Evolutionary conservation across 2,113 vertebrate species (phyloP).

Genomic region (Nansenia antarctica): DNA sequence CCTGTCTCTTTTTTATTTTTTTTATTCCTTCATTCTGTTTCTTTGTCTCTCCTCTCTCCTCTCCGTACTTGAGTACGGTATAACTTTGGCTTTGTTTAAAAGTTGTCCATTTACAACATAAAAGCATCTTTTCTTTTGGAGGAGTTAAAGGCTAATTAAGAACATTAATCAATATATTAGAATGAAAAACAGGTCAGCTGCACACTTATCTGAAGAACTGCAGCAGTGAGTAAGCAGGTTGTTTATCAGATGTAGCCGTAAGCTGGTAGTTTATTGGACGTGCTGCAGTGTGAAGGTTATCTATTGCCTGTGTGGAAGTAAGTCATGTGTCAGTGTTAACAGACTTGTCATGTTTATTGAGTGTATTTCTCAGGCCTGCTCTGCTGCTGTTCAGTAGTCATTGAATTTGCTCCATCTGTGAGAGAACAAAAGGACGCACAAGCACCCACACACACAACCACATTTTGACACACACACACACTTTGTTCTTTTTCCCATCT

Average conservation of each 20-base stretch:
- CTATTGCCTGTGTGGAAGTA: constrained; percentile 47
- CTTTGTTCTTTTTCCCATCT: background rate
- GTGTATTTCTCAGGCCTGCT: constrained; percentile 41
- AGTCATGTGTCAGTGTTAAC: constrained; percentile 62
- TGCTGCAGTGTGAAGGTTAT: constrained; percentile 14
- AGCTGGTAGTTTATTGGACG: constrained; percentile 47
- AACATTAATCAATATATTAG: background rate
- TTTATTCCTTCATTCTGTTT: no score
- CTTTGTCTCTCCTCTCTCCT: background rate
- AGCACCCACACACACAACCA: background rate
- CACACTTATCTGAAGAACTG: no score
- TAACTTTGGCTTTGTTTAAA: background rate
- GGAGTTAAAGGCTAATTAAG: background rate
- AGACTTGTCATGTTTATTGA: constrained; percentile 68
- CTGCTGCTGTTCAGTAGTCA: constrained; percentile 58
- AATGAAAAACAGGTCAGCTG: no score
- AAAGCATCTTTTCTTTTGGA: constrained; percentile 41
- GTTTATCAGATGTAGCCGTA: background rate
- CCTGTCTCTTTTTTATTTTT: no score
- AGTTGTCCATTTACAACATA: background rate
- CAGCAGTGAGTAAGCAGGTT: background rate
- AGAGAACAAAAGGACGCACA: constrained; percentile 30
- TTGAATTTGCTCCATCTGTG: constrained; percentile 54
- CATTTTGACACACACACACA: background rate
- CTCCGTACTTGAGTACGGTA: background rate